A percentile compares a stretch with the other conserved stretches of the same genome.
phyloP scores from a whole-genome alignment of 1,140 invertebrate species.

The Panagrolaimus sp. region DNA sequence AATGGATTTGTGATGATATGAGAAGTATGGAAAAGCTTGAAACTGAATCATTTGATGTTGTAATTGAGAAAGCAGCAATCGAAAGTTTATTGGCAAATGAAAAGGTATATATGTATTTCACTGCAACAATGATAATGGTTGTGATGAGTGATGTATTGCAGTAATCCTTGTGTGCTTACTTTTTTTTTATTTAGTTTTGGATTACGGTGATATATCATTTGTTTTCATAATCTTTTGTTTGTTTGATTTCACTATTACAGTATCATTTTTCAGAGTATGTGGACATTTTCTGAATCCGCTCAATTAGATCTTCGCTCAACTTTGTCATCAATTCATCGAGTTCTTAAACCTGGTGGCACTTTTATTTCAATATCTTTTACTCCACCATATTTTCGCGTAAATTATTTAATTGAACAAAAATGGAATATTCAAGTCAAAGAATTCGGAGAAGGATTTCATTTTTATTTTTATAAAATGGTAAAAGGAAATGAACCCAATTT shows the following conservation, averaged over 20 bases:
- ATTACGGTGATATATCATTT: no score
- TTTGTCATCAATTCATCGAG: slow-evolving; percentile 34
- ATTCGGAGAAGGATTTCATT: slow-evolving; percentile 61
- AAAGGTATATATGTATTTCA: slow-evolving; percentile 55
- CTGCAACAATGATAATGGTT: no score
- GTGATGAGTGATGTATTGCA: no score
- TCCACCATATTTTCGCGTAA: slow-evolving; percentile 61
- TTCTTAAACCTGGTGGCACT: slow-evolving; percentile 56
- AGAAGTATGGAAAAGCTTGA: slow-evolving; percentile 7
- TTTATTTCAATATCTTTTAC: slow-evolving; percentile 63
- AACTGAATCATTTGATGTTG: slow-evolving; percentile 59
- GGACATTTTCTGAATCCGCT: slow-evolving; percentile 12
- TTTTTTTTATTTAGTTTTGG: no score
- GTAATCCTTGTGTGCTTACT: no score
- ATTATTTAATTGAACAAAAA: slow-evolving; percentile 48
- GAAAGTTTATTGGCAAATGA: slow-evolving; percentile 62
- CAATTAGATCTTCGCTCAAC: slow-evolving; percentile 17
- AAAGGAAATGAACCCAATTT: slow-evolving; percentile 12
- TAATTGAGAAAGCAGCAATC: slow-evolving; percentile 62
- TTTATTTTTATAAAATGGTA: slow-evolving; percentile 58
- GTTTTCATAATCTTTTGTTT: background rate
- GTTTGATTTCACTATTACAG: no score
- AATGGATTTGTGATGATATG: slow-evolving; percentile 32
- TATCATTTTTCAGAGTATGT: slow-evolving; percentile 10
- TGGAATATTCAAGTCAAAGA: slow-evolving; percentile 51